Evolutionary conservation across 2,113 vertebrate species (phyloP).

Genomic region (Corapipo altera): DNA sequence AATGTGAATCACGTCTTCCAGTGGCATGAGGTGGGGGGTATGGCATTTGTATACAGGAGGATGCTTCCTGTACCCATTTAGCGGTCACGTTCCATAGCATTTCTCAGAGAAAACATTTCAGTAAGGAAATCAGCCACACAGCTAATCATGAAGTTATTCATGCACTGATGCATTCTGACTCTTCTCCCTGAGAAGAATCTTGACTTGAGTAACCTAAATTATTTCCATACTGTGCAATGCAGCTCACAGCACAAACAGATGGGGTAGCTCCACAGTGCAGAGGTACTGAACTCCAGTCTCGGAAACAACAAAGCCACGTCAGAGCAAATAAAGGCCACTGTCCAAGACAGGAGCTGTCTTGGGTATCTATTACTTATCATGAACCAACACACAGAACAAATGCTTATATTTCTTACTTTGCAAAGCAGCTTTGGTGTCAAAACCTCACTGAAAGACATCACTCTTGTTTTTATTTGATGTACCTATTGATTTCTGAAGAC

Average conservation of each 20-base stretch:
- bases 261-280: not conserved
- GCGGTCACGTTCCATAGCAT: rapidly evolving
- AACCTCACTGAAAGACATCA: not conserved
- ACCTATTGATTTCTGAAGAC: not conserved
- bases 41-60: not conserved
- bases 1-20: not conserved
- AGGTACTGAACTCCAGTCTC: not conserved
- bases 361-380: not conserved
- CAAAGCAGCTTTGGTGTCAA: not conserved
- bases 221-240: not conserved
- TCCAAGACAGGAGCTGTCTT: not conserved
- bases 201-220: not conserved
- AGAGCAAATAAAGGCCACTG: not conserved
- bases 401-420: not conserved
- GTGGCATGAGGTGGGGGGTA: rapidly evolving
- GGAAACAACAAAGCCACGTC: not conserved
- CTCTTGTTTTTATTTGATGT: not conserved
- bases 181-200: not conserved
- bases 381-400: not conserved
- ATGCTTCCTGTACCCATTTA: not conserved
- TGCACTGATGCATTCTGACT: not conserved
- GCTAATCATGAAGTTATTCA: not conserved
- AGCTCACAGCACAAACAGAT: not conserved
- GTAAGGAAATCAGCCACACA: not conserved
- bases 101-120: not conserved